Base-by-base conservation (phyloP, 2,797 vertebrate species). In the Pangasius larnaudii region DNA sequence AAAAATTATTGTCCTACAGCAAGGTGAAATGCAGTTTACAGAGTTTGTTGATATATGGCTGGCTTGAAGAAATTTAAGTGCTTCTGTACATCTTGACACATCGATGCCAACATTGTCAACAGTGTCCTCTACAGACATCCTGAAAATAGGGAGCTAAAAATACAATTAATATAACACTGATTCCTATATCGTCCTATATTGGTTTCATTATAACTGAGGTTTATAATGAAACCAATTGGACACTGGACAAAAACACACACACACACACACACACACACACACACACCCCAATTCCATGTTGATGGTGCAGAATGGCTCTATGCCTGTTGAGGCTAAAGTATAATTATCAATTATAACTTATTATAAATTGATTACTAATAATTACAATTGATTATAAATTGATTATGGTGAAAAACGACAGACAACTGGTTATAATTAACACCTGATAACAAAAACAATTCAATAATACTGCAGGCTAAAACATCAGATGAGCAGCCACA, bases 31-130 rank as follows among this genome's bases (percentile, higher is more conserved):
- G 27, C 59, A 46, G 80, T n/a, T 30, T 69, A 36, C 18, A 69
- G 46, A 33, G n/a, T 67, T 69, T 67, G 81, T 63, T 84, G 46
- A 84, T 22, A 53, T 51, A 33, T 69, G 46, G 63, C 63, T 84
- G 10, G 63, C 46, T 3, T 53, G 5, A 19, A 84, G 46, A 84
- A 84, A 69, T 84, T 24, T 36, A 84, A 69, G 69, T 84, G 16
- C 63, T 33, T 49, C 18, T 69, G n/a, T 33, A 7, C 82, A 84
- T 84, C 53, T 69, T 84, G 63, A 53, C 82, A 84, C n/a, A 69
- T 84, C 19, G 19, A 2, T 84, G 61, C n/a, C 61, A 67, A 56
- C 81, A 51, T 63, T 82, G 80, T 63, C 46, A 27, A 63, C 59
- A 18, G 58, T 82, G 59, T 63, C 80, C 58, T 63, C 59, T 82